Conservation (phyloP, 2,113 vertebrate species). For the Sylvicapra grimmia region DNA sequence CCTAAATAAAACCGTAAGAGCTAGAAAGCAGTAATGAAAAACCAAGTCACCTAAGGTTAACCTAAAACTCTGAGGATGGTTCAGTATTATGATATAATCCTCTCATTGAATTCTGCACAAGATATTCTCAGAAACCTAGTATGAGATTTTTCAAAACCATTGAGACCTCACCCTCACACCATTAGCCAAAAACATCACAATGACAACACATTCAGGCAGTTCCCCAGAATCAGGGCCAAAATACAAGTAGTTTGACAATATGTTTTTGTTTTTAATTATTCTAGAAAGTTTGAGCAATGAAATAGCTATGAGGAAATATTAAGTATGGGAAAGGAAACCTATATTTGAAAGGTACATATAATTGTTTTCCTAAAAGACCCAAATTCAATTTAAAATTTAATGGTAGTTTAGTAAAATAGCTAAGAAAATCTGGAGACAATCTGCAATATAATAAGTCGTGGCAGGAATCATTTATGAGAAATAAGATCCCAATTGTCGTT, state of each 20-base stretch:
- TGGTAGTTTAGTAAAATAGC: background rate
- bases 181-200: background rate
- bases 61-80: background rate
- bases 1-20: background rate
- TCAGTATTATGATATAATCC: background rate
- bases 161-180: background rate
- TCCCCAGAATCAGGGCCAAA: background rate
- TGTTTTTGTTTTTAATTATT: background rate
- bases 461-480: background rate
- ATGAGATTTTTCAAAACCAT: background rate
- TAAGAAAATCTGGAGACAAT: background rate
- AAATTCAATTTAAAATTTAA: slow-evolving; percentile 6
- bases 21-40: background rate
- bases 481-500: background rate
- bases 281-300: background rate
- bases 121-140: background rate
- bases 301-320: background rate
- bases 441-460: background rate
- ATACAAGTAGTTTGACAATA: background rate
- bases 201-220: background rate
- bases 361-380: background rate
- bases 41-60: background rate
- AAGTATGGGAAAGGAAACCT: background rate
- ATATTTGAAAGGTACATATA: background rate
- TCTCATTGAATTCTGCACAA: background rate